A percentile compares a stretch with the other conserved stretches of the same genome.
Conservation (phyloP, 2,888 invertebrate genomes). For the Drosophila prostipennis region DNA sequence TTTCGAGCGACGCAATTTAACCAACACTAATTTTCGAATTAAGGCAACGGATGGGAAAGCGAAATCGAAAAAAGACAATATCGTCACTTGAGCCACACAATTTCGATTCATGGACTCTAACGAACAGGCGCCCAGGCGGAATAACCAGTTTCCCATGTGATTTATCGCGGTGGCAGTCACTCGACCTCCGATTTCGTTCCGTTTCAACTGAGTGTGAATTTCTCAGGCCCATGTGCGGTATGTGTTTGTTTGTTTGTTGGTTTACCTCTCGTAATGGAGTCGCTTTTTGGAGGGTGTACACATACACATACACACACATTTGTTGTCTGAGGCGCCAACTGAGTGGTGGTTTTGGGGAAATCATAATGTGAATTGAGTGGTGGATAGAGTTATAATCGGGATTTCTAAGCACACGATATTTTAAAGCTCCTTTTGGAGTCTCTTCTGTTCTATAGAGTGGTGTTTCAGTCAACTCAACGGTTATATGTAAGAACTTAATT, state of each 20-base stretch:
- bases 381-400: constrained; percentile 12
- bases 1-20: constrained; percentile 5
- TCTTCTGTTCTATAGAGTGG: no score
- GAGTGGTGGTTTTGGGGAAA: constrained; percentile 14
- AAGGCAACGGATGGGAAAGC: constrained; percentile 6
- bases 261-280: constrained; percentile 19
- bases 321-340: constrained; percentile 1
- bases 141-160: constrained; percentile 41
- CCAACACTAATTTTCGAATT: constrained; percentile 33
- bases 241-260: constrained; percentile 9
- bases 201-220: constrained; percentile 68
- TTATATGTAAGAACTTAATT: no score
- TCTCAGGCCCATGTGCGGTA: constrained; percentile 11
- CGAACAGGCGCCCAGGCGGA: constrained; percentile 76
- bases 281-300: constrained; percentile 6
- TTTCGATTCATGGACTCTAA: constrained; percentile 84
- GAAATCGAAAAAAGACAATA: constrained; percentile 24
- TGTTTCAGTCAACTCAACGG: no score
- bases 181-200: constrained; percentile 61
- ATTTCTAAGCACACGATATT: background rate
- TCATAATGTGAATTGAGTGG: constrained; percentile 15
- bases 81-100: constrained; percentile 67
- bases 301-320: no score
- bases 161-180: constrained; percentile 64
- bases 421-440: no score